These are phyloP conservation scores for Drosophila aff. DNA, from an alignment of 1,140 invertebrate genomes.

Conservation along the genomic window DNA sequence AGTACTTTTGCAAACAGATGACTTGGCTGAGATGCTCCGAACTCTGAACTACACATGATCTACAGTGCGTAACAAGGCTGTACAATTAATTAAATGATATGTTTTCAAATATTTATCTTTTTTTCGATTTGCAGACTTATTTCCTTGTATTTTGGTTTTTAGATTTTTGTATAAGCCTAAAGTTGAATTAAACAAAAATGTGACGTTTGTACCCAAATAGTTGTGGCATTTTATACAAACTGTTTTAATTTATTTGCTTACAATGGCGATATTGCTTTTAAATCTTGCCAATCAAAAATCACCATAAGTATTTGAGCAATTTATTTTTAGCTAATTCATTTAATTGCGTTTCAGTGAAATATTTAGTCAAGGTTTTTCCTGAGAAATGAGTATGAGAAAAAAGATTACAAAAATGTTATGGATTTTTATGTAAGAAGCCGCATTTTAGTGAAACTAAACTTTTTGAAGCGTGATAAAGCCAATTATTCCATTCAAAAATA, in stretches of 20 bases:
- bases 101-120: not conserved
- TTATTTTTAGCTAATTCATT: too few species aligned
- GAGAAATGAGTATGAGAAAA: too few species aligned
- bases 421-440: too few species aligned
- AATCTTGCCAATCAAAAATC: not conserved
- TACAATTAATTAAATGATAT: not conserved
- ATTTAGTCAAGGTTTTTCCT: too few species aligned
- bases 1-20: slow-evolving; percentile 24
- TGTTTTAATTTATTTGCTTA: slow-evolving; percentile 23
- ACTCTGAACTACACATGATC: slow-evolving; percentile 12
- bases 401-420: too few species aligned
- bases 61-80: not conserved
- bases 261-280: not conserved
- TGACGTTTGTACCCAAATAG: slow-evolving; percentile 9
- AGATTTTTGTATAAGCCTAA: not conserved
- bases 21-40: not conserved
- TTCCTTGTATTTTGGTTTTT: not conserved
- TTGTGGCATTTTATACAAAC: not conserved
- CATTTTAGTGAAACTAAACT: too few species aligned
- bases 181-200: slow-evolving; percentile 7
- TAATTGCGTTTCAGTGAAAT: too few species aligned
- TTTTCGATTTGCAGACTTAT: not conserved
- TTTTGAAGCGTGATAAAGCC: too few species aligned
- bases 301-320: too few species aligned
- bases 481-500: too few species aligned